Base-by-base conservation (phyloP, 2,797 vertebrate species). In the Notolabrus celidotus region DNA sequence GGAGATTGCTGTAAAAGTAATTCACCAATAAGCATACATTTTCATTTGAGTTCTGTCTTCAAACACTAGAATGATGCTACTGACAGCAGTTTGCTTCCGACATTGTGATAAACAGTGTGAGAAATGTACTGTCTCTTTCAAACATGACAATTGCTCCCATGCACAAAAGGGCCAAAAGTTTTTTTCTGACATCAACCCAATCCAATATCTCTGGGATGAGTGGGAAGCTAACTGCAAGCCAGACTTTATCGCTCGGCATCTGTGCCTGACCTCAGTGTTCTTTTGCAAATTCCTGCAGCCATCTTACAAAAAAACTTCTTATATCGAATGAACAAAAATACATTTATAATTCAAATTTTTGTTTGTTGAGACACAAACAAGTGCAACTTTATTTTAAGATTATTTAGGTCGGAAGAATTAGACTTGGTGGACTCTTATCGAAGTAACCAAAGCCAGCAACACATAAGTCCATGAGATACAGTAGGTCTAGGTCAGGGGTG, bases 201-300 rank as follows among this genome's bases (percentile, higher is more conserved):
- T 41, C 29, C 41, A 29, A 27, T 33, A 79, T 57, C 15, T 54
- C 41, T 53, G 43, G 47, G 55, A 77, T 67, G 23, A 72, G 43
- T 19, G 50, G 47, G 33, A 46, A 29, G 3, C 55, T 20, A 31
- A 31, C 36, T 60, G 55, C 5, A 19, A 67, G 45, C 7, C 41
- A 22, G 34, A 7, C 54, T 54, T 66, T 53, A 34, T 46, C 19
- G 3, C 49, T 47, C 8, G 25, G 45, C 57, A 41, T 47, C n/a
- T 20, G 42, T 10, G 53, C 10, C 23, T 6, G 33, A 68, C 54
- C 45, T 65, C 38, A 17, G 31, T 43, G 25, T 67, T 23, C 47
- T 51, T 33, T 59, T 39, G 25, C 6, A 60, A 23, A 66, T 47
- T 23, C 31, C 27, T 56, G 9, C 53, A 25, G 19, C 19, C 22